phyloP scores from a whole-genome alignment of 30 jellyfish, hydroid and myxozoan genomes.

The Hydra vulgaris region DNA sequence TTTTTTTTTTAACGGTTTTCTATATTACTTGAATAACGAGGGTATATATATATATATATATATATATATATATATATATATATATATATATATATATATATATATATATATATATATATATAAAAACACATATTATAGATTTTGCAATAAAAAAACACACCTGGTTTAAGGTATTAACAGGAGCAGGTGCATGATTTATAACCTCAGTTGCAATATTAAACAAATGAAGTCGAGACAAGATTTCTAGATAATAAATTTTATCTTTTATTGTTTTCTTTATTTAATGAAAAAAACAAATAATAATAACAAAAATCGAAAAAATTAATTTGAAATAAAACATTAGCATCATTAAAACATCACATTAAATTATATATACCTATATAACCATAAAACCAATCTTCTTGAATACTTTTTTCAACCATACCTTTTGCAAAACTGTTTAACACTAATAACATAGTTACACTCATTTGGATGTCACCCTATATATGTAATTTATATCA shows the following conservation, averaged over 20 bases:
- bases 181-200: slow-evolving; percentile 65
- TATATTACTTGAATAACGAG: too few species aligned
- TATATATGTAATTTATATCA: neutral
- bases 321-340: too few species aligned
- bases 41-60: too few species aligned
- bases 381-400: slow-evolving; percentile 86
- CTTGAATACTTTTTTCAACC: slow-evolving; percentile 40
- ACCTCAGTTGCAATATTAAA: slow-evolving; percentile 72
- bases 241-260: slow-evolving; percentile 21
- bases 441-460: slow-evolving; percentile 56
- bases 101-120: too few species aligned
- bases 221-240: slow-evolving; percentile 58
- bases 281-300: too few species aligned
- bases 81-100: too few species aligned
- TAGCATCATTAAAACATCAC: too few species aligned
- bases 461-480: slow-evolving; percentile 90
- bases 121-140: too few species aligned
- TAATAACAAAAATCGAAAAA: too few species aligned
- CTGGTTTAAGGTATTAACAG: slow-evolving; percentile 58
- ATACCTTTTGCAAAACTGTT: slow-evolving; percentile 29
- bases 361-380: slow-evolving; percentile 4
- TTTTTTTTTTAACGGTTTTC: too few species aligned
- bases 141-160: neutral
- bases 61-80: too few species aligned
- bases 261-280: too few species aligned